These are phyloP conservation scores for Mormyrus hasselquistii DNA, from an alignment of 2,797 vertebrate genomes.

Conservation along the genomic window DNA sequence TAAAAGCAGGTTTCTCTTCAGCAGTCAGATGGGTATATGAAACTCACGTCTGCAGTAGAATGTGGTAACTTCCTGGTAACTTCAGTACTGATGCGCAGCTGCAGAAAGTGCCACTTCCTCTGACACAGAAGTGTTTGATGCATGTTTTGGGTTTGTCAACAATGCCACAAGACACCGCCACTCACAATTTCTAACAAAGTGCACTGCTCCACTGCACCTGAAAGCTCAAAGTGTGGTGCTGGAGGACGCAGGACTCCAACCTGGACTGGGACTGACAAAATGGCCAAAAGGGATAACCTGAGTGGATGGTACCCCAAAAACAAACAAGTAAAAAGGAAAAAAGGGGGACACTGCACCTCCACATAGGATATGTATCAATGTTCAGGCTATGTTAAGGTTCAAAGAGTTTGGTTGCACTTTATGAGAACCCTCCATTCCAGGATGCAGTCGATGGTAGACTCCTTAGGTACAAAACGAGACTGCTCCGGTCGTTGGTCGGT, in stretches of 20 bases:
- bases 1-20: background rate
- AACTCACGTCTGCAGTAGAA: background rate
- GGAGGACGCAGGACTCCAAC: background rate
- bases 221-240: background rate
- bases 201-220: background rate
- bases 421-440: background rate
- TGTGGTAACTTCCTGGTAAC: constrained; percentile 56
- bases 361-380: background rate
- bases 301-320: background rate
- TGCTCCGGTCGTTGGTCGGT: background rate
- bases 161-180: background rate
- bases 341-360: background rate
- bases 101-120: constrained; percentile 48
- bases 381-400: background rate
- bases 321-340: background rate
- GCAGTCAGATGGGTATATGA: background rate
- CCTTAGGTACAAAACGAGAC: background rate
- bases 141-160: background rate
- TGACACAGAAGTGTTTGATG: background rate
- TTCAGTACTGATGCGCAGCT: constrained; percentile 39
- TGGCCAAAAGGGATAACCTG: background rate
- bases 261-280: background rate
- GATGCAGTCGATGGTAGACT: background rate
- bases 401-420: background rate
- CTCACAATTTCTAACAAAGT: background rate